A percentile compares a stretch with the other conserved stretches of the same genome.
phyloP scores from a whole-genome alignment of 2,888 invertebrate genomes.

The Stramonita haemastoma region DNA sequence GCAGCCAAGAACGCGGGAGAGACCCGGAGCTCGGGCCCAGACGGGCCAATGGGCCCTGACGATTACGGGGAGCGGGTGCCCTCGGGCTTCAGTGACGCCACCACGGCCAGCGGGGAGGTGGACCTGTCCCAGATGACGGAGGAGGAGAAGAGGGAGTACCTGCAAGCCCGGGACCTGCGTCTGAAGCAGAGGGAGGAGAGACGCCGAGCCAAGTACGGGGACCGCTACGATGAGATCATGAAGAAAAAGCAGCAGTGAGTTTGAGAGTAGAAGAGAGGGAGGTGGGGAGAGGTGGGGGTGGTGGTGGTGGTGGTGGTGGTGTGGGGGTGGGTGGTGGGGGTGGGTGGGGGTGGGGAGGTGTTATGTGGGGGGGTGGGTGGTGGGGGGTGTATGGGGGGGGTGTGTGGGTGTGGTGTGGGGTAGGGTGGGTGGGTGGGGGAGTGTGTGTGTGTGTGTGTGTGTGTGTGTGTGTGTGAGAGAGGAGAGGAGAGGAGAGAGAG shows the following conservation, averaged over 20 bases:
- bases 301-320: too few relatives aligned
- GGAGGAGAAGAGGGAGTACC: slow-evolving; percentile 69
- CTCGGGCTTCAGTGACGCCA: slow-evolving; percentile 59
- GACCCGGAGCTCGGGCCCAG: not conserved
- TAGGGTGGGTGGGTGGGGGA: too few relatives aligned
- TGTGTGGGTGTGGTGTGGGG: too few relatives aligned
- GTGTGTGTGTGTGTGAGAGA: not conserved
- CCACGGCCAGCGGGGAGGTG: slow-evolving; percentile 57
- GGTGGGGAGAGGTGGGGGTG: too few relatives aligned
- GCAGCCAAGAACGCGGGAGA: not conserved
- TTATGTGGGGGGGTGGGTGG: too few relatives aligned
- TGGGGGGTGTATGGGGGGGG: too few relatives aligned
- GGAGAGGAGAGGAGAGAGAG: not conserved
- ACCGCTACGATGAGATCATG: slow-evolving; percentile 75
- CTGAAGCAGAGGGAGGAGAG: slow-evolving; percentile 85
- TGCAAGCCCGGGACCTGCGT: slow-evolving; percentile 81
- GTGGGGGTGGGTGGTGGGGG: not conserved
- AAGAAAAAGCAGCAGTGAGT: slow-evolving; percentile 71
- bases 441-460: too few relatives aligned
- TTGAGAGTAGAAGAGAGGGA: not conserved
- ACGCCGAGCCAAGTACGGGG: slow-evolving; percentile 74
- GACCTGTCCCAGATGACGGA: slow-evolving; percentile 66
- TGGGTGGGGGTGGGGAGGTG: not conserved
- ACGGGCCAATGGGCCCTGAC: slow-evolving; percentile 23
- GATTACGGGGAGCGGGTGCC: slow-evolving; percentile 48